These are phyloP conservation scores for Cyclura pinguis DNA, from an alignment of 2,797 vertebrate genomes.

Conservation along the genomic window DNA sequence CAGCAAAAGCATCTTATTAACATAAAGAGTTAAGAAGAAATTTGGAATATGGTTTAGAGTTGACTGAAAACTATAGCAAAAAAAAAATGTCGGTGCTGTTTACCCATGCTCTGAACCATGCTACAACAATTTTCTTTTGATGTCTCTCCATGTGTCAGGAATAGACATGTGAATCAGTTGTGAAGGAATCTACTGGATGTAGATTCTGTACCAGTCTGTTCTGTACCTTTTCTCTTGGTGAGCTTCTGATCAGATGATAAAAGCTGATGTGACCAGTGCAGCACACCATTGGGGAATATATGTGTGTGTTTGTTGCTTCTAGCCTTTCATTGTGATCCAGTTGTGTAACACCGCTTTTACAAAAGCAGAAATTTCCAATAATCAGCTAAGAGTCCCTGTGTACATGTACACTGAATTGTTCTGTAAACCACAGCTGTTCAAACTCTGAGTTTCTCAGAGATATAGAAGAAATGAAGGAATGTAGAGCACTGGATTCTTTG, in stretches of 20 bases:
- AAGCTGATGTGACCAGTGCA: too few relatives aligned
- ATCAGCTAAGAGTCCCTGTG: not conserved
- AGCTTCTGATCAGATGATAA: not conserved
- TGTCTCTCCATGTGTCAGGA: not conserved
- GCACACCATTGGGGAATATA: not conserved
- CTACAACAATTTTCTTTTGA: not conserved
- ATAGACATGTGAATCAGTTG: not conserved
- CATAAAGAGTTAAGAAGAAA: conserved; percentile 20
- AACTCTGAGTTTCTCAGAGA: not conserved
- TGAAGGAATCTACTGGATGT: not conserved
- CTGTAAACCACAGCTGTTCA: not conserved
- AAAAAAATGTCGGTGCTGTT: not conserved
- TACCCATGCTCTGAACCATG: not conserved
- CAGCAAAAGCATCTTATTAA: conserved; percentile 32
- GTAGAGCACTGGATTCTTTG: not conserved
- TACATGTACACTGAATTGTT: not conserved
- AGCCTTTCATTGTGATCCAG: not conserved
- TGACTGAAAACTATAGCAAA: too few relatives aligned
- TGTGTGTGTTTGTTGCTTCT: not conserved
- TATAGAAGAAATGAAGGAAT: not conserved
- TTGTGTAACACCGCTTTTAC: not conserved
- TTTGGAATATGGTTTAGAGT: not conserved
- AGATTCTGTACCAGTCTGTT: not conserved
- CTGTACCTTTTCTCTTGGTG: too few relatives aligned
- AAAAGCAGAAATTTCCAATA: not conserved